Base-by-base conservation (phyloP, 2,113 vertebrate genomes). In the Willisornis vidua region DNA sequence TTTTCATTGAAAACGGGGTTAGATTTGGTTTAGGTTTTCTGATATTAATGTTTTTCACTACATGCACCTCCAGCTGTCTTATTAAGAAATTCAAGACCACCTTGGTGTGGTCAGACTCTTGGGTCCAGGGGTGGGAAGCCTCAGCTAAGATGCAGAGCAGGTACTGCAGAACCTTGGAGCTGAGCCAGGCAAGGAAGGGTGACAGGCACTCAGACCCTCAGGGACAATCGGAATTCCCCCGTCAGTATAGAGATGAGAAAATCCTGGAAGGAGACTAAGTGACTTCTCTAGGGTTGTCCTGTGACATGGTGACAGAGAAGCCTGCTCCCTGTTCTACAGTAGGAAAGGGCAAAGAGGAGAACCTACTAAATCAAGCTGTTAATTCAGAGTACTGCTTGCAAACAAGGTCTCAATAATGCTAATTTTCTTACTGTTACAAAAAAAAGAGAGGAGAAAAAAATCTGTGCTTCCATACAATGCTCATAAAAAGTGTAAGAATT, bases 151-250 rank as follows among this genome's bases (percentile, higher is more conserved):
- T 2, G 4, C 19, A 17, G 31, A 57, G n/a, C 5, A 7, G 17
- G 24, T 54, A 7, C 24, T 49, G 59, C 41, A 49, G 59, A 20
- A 8, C 16, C 35, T 48, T 3, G 1, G 62, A 16, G 29, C 25
- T 57, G 48, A 72, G 54, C 29, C 37, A 31, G 48, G 52, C 43
- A 58, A n/a, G 14, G 19, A 10, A 13, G 37, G 31, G 12, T 41
- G 22, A 29, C 12, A 24, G 87, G 35, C 25, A 35, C 28, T 25
- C 43, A 45, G 37, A 63, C 4, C 23, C 39, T 14, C 3, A 0
- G 8, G 7, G 14, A 26, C 25, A 17, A 57, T 24, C 0, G 0
- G 49, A 51, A 8, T 26, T 2, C 5, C 7, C 6, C 19, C 37
- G 18, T 5, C 84, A 78, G 45, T 49, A 68, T 0, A 4, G 39